Percentiles rank a stretch among this genome's conserved stretches.
Conservation (phyloP, 1,140 invertebrate species). For the Musca vetustissima region DNA sequence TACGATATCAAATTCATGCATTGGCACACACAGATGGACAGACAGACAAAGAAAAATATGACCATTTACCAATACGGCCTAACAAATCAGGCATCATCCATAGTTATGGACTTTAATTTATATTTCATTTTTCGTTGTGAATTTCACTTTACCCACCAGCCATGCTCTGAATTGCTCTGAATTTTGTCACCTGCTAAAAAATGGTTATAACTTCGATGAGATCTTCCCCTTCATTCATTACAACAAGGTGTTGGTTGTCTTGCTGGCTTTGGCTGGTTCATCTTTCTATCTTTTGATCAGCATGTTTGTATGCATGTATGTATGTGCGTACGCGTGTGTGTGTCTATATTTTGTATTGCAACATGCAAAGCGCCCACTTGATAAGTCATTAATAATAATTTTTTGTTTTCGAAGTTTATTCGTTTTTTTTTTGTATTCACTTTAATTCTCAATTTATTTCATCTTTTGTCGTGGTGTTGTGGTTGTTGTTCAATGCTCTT, state of each 20-base stretch:
- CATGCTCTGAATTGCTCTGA: neutral
- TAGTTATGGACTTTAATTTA: constrained; percentile 6
- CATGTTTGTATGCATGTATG: constrained; percentile 3
- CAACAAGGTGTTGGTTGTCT: neutral
- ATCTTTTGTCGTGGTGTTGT: neutral
- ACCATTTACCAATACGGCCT: neutral
- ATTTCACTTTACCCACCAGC: constrained; percentile 4
- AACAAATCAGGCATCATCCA: constrained; percentile 13
- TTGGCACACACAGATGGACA: too few species aligned
- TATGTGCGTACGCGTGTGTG: neutral
- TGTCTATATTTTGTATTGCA: constrained; percentile 25
- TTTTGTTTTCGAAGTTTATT: neutral
- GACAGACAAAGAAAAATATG: neutral
- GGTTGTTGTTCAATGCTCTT: too few species aligned
- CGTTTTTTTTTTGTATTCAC: neutral
- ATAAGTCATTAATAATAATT: constrained; percentile 23
- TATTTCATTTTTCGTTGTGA: constrained; percentile 11
- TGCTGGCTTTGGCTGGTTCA: neutral
- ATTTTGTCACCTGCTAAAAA: constrained; percentile 20
- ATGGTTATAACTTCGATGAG: neutral
- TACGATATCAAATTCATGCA: neutral
- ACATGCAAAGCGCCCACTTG: constrained; percentile 26
- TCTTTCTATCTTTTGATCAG: neutral
- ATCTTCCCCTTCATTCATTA: neutral
- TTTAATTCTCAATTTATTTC: constrained; percentile 15